These are phyloP conservation scores for Rhogogaster chlorosoma DNA, from an alignment of 2,888 invertebrate genomes.

Conservation along the genomic window DNA sequence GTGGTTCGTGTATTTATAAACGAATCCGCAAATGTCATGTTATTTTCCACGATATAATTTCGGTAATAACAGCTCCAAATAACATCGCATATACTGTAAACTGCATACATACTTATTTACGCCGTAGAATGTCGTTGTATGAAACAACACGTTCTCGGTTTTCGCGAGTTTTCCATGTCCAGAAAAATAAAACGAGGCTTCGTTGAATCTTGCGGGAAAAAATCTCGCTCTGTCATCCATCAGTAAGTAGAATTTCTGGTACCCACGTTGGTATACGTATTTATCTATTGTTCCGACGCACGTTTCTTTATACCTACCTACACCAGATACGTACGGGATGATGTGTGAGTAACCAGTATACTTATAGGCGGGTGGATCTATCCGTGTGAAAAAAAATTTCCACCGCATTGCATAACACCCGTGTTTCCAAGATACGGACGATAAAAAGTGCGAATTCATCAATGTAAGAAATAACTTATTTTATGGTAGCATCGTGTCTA, in stretches of 20 bases:
- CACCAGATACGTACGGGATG: background rate
- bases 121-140: background rate
- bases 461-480: background rate
- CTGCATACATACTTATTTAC: background rate
- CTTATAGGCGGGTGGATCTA: background rate
- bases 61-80: background rate
- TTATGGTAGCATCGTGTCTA: background rate
- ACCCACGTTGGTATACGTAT: background rate
- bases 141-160: background rate
- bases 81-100: background rate
- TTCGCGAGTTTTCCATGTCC: background rate
- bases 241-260: background rate
- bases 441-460: background rate
- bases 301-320: background rate
- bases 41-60: background rate
- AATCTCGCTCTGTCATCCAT: background rate
- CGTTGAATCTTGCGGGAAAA: background rate
- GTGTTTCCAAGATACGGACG: background rate
- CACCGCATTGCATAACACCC: background rate
- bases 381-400: background rate
- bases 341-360: background rate
- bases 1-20: constrained; percentile 9
- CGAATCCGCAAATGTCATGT: background rate
- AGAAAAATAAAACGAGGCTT: background rate
- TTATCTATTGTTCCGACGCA: background rate